Percentiles rank a stretch among this genome's conserved stretches.
Conservation (phyloP, 2,113 vertebrate species). For the Himantopus leucocephalus region DNA sequence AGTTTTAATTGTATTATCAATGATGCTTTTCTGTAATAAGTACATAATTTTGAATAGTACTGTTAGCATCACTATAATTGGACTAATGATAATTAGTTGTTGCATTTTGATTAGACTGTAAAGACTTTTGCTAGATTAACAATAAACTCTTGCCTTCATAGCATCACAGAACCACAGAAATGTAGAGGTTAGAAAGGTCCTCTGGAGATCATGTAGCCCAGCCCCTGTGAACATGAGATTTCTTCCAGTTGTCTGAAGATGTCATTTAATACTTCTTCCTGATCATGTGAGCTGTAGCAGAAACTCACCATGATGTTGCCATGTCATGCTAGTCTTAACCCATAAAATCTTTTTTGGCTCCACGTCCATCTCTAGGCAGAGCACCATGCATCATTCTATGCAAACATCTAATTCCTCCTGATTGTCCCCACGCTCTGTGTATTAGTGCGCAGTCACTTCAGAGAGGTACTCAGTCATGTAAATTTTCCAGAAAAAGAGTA, state of each 20-base stretch:
- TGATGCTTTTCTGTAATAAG: neutral
- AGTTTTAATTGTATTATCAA: neutral
- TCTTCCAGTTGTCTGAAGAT: neutral
- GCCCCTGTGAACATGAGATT: neutral
- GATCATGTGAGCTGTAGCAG: neutral
- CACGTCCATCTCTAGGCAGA: neutral
- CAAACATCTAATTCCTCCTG: neutral
- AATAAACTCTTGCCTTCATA: neutral
- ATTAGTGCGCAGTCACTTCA: neutral
- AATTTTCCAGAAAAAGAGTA: neutral
- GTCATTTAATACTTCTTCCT: neutral
- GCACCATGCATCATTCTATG: neutral
- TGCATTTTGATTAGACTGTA: neutral
- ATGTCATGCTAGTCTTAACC: fast-evolving
- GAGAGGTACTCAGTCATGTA: neutral
- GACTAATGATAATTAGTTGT: neutral
- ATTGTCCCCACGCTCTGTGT: neutral
- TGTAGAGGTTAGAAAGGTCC: neutral
- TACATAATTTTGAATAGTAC: neutral
- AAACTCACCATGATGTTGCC: neutral
- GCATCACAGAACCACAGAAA: neutral
- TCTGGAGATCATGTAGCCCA: neutral
- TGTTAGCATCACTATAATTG: neutral
- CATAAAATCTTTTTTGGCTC: neutral
- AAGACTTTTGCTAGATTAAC: neutral